phyloP scores from a whole-genome alignment of 37 sponge, comb jelly and placozoan species.

The Chondrosia reniformis region DNA sequence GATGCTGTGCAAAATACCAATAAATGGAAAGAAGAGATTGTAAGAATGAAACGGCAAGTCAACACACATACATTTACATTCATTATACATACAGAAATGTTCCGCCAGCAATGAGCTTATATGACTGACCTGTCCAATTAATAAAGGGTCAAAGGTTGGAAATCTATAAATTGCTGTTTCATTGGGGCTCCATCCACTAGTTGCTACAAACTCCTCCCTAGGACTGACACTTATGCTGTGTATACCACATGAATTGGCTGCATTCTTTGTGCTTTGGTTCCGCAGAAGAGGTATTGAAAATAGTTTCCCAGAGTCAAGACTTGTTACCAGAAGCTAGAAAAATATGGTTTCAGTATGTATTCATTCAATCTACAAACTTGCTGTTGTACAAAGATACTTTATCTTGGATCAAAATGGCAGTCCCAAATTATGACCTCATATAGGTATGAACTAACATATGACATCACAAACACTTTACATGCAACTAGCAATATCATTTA shows the following conservation, averaged over 20 bases:
- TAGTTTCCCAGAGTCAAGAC: constrained; percentile 14
- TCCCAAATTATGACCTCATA: background rate
- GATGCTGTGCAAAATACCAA: constrained; percentile 38
- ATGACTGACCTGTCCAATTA: constrained; percentile 63
- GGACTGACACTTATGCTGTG: constrained; percentile 54
- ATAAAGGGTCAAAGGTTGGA: constrained; percentile 52
- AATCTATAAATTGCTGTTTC: constrained; percentile 67
- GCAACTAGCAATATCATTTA: too few relatives aligned
- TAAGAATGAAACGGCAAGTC: too few relatives aligned
- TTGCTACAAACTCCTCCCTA: constrained; percentile 29
- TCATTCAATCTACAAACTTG: too few relatives aligned
- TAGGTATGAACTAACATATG: background rate
- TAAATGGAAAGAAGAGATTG: background rate
- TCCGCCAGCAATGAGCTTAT: background rate
- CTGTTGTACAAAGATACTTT: too few relatives aligned
- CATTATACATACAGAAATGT: background rate
- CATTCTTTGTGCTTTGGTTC: background rate
- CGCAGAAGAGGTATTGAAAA: constrained; percentile 20
- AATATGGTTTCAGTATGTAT: too few relatives aligned
- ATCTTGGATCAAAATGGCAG: background rate
- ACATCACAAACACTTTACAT: background rate
- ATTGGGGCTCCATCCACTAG: constrained; percentile 70
- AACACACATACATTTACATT: too few relatives aligned
- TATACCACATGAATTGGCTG: constrained; percentile 48
- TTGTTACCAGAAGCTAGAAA: background rate